Conservation (phyloP, 2,888 invertebrate species). For the Aspidapion aeneum region DNA sequence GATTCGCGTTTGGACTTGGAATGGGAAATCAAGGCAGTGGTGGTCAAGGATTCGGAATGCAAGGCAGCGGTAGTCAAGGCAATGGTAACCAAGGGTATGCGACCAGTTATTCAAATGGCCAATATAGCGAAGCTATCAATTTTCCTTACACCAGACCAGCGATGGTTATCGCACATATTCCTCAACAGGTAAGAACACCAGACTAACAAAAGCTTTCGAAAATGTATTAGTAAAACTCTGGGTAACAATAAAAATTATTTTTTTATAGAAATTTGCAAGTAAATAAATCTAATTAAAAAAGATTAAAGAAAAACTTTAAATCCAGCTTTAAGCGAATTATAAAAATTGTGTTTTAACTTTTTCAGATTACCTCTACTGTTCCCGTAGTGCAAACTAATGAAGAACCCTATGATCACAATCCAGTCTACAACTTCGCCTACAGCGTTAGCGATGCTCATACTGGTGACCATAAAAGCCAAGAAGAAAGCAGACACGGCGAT, state of each 20-base stretch:
- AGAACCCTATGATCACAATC: slow-evolving; percentile 44
- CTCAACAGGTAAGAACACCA: background rate
- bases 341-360: background rate
- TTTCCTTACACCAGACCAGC: background rate
- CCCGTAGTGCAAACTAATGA: slow-evolving; percentile 36
- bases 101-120: background rate
- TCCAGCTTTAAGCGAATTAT: no score
- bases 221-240: no score
- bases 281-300: no score
- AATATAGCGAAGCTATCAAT: background rate
- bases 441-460: slow-evolving; percentile 44
- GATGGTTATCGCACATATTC: background rate
- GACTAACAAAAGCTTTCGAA: no score
- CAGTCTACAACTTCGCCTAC: slow-evolving; percentile 44
- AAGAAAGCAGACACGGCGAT: slow-evolving; percentile 43
- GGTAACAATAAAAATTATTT: no score
- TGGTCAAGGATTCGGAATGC: background rate
- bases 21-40: background rate
- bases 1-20: no score
- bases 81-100: background rate
- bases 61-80: background rate
- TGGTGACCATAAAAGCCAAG: slow-evolving; percentile 45
- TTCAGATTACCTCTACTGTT: slow-evolving; percentile 23
- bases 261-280: no score
- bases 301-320: no score